Conservation (phyloP, 2,888 invertebrate species). For the Drosophila villosipedis region DNA sequence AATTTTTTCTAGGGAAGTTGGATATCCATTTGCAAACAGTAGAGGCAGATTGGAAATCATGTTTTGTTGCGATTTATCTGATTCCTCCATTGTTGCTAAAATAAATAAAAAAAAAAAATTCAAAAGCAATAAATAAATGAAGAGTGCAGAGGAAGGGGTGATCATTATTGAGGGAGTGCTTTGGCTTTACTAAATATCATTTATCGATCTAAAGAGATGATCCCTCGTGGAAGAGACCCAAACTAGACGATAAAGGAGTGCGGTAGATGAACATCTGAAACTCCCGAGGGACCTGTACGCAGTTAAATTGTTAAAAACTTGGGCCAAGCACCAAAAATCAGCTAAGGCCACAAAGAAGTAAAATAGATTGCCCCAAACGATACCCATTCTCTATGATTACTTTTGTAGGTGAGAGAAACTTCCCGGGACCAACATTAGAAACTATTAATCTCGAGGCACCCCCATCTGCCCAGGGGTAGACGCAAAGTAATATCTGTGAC, state of each 20-base stretch:
- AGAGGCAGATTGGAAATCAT: slow-evolving; percentile 91
- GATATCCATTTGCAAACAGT: slow-evolving; percentile 90
- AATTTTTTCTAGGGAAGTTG: slow-evolving; percentile 89
- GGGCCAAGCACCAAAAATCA: background rate
- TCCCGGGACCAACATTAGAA: background rate
- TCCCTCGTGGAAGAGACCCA: background rate
- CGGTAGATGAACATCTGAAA: background rate
- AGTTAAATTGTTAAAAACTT: background rate
- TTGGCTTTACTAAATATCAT: background rate
- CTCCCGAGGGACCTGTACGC: background rate
- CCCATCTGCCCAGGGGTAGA: background rate
- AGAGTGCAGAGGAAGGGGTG: background rate
- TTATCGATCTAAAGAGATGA: background rate
- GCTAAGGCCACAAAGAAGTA: background rate
- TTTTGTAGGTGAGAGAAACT: background rate
- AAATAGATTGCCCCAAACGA: background rate
- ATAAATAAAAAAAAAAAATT: background rate
- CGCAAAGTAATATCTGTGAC: background rate
- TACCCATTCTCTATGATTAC: background rate
- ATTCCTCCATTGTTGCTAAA: slow-evolving; percentile 81
- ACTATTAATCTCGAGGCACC: background rate
- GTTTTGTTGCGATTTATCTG: slow-evolving; percentile 84
- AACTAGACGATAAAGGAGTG: background rate
- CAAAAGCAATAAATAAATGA: background rate
- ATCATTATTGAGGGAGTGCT: background rate